A percentile compares a stretch with the other conserved stretches of the same genome.
Conservation (phyloP, 1,140 invertebrate species). For the Drosophila bocqueti region DNA sequence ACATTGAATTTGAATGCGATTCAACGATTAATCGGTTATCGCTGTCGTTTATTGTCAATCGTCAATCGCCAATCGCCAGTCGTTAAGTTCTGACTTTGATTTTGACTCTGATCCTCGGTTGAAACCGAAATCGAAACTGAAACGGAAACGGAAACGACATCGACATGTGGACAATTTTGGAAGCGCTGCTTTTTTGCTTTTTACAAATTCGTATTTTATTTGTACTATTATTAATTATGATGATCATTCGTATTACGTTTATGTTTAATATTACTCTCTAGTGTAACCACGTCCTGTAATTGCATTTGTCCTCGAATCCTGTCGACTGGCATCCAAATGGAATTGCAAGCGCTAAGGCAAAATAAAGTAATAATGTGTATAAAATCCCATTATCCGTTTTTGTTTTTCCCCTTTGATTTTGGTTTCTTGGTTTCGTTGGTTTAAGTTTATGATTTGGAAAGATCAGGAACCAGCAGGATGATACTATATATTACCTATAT, state of each 20-base stretch:
- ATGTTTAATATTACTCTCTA: constrained; percentile 75
- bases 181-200: constrained; percentile 48
- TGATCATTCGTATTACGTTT: constrained; percentile 72
- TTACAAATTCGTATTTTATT: constrained; percentile 53
- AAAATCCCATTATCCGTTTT: constrained; percentile 41
- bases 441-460: too few species aligned
- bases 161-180: neutral
- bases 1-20: neutral
- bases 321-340: constrained; percentile 51
- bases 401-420: neutral
- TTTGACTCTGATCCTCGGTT: constrained; percentile 13
- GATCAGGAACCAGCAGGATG: neutral
- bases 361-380: constrained; percentile 77
- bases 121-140: constrained; percentile 19
- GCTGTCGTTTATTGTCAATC: neutral
- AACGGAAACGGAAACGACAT: neutral
- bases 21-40: constrained; percentile 14
- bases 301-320: constrained; percentile 59
- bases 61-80: constrained; percentile 7
- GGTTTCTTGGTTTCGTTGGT: neutral
- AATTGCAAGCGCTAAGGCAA: constrained; percentile 52
- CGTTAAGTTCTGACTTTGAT: constrained; percentile 24
- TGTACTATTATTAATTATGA: constrained; percentile 61
- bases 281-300: constrained; percentile 69
- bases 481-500: neutral